These are phyloP conservation scores for Drosophila orosa DNA, from an alignment of 1,140 invertebrate species.

Conservation along the genomic window DNA sequence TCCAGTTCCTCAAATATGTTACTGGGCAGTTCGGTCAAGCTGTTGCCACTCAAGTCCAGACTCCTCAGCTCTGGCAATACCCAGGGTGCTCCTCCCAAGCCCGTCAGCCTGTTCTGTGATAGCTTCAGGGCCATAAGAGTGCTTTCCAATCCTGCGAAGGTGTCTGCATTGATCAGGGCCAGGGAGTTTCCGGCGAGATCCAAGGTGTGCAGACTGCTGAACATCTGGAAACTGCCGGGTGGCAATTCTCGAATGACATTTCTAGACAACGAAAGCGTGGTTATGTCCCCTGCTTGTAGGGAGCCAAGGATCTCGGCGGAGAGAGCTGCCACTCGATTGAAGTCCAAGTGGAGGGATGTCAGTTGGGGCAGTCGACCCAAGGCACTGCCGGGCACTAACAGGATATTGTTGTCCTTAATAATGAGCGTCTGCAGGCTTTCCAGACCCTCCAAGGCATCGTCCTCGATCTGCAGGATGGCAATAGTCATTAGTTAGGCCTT, in stretches of 20 bases:
- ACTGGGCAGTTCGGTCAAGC: conserved; percentile 88
- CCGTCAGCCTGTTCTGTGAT: conserved; percentile 90
- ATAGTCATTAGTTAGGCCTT: neutral
- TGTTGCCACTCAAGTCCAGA: conserved; percentile 92
- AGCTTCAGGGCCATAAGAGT: conserved; percentile 90
- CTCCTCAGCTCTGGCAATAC: conserved; percentile 88
- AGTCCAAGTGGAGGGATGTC: conserved; percentile 90
- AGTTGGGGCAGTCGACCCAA: conserved; percentile 90
- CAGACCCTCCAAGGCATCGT: conserved; percentile 93
- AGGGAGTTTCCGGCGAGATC: conserved; percentile 92
- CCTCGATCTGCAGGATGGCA: conserved; percentile 88
- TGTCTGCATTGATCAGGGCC: conserved; percentile 88
- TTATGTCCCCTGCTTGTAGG: conserved; percentile 84
- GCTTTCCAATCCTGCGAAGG: conserved; percentile 90
- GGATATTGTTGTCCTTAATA: conserved; percentile 94
- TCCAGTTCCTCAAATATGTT: conserved; percentile 89
- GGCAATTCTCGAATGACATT: conserved; percentile 95
- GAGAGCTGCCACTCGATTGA: conserved; percentile 94
- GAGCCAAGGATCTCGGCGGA: conserved; percentile 91
- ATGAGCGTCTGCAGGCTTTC: conserved; percentile 90
- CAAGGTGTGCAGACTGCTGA: conserved; percentile 89
- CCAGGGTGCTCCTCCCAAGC: conserved; percentile 87
- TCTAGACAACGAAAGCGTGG: conserved; percentile 87
- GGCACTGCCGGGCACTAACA: conserved; percentile 92
- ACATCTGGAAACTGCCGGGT: conserved; percentile 90